These are phyloP conservation scores for Anabas testudineus DNA, from an alignment of 2,797 vertebrate genomes.

Conservation along the genomic window DNA sequence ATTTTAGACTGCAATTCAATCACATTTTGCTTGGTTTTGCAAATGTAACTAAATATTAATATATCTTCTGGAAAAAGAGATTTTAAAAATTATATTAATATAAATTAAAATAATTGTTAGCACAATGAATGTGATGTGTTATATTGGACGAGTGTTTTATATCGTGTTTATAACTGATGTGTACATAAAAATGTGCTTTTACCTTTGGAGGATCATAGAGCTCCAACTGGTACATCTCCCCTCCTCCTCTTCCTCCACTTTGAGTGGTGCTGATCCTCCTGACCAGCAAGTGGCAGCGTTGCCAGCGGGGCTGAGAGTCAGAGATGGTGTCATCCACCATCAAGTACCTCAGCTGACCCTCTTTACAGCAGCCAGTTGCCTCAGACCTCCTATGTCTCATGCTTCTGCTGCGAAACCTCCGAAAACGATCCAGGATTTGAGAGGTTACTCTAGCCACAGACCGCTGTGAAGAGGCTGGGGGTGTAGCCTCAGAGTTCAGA, in stretches of 20 bases:
- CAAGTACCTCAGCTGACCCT: constrained; percentile 90
- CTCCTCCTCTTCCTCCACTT: constrained; percentile 54
- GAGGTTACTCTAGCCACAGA: constrained; percentile 43
- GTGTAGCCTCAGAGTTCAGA: constrained; percentile 55
- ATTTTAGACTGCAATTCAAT: neutral
- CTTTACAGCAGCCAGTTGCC: constrained; percentile 86
- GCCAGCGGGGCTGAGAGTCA: constrained; percentile 91
- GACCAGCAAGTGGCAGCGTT: constrained; percentile 92
- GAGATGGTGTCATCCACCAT: constrained; percentile 92
- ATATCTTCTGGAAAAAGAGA: neutral
- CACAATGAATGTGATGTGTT: neutral
- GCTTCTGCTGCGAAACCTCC: constrained; percentile 80
- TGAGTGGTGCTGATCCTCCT: constrained; percentile 80
- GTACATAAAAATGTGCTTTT: constrained; percentile 59
- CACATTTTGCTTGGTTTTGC: neutral
- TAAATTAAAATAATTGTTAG: neutral
- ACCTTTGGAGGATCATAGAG: constrained; percentile 98
- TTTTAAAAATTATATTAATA: neutral
- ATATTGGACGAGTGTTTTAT: neutral
- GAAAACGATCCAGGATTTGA: constrained; percentile 61
- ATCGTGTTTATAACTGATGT: neutral
- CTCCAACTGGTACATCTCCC: constrained; percentile 87
- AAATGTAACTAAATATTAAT: neutral
- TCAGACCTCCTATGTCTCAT: constrained; percentile 81
- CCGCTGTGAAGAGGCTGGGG: constrained; percentile 39